Conservation (phyloP, 1,140 invertebrate species). For the Drosophila azteca region DNA sequence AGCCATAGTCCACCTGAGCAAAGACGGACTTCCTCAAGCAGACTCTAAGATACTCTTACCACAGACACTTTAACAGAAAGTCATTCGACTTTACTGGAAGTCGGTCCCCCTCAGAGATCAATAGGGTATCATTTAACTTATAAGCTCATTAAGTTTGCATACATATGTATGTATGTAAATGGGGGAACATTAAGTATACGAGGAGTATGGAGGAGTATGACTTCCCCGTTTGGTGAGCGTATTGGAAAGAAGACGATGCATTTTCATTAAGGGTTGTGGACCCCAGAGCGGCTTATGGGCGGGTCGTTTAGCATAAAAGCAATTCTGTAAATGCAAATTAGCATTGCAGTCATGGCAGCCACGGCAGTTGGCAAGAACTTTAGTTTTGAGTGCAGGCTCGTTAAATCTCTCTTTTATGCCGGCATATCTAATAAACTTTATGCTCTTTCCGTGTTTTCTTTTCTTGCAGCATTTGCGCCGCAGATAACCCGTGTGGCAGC, state of each 20-base stretch:
- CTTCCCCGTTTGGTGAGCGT: neutral
- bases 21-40: no score
- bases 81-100: no score
- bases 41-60: no score
- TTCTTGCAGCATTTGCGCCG: slow-evolving; percentile 70
- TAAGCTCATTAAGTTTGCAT: no score
- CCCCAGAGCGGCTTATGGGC: neutral
- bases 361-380: slow-evolving; percentile 31
- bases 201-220: no score
- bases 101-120: no score
- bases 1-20: no score
- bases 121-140: no score
- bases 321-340: slow-evolving; percentile 69
- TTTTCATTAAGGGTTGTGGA: slow-evolving; percentile 22
- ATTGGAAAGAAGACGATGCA: slow-evolving; percentile 36
- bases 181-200: no score
- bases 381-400: slow-evolving; percentile 52
- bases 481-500: slow-evolving; percentile 60
- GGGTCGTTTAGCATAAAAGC: slow-evolving; percentile 24
- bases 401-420: slow-evolving; percentile 56
- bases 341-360: slow-evolving; percentile 44
- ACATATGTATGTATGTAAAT: no score
- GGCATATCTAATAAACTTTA: slow-evolving; percentile 65
- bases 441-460: slow-evolving; percentile 62
- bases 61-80: no score